Base-by-base conservation (phyloP, 2,888 invertebrate genomes). In the Eupsilia transversa region DNA sequence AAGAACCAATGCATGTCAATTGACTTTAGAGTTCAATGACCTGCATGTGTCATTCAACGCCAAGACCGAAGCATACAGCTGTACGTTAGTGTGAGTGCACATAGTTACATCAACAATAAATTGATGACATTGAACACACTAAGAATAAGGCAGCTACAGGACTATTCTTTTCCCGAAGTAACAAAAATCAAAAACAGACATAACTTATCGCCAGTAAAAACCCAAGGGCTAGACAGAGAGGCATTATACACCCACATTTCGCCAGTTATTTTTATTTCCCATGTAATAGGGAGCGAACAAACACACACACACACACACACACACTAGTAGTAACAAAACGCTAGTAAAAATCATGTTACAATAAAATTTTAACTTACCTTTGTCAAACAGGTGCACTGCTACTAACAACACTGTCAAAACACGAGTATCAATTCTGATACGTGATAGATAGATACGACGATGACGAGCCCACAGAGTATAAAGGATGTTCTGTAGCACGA, bases 331-430 rank as follows among this genome's bases (percentile, higher is more conserved):
- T 17, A 30, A 9, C 7, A 49, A 38, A 70, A 52, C 2, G 9
- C n/a, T 7, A 38, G 0, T 12, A 14, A 38, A 65, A 56, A 61
- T 46, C n/a, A 64, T 27, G 23, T 1, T 30, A 10, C 1, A 56
- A 33, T 56, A 30, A 60, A 72, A 66, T 52, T 4, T 46, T 57
- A 57, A 69, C 61, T 66, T 52, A 52, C 14, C 38, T 38, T 7
- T 41, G 35, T 10, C 54, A 57, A 27, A 35, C 38, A 10, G 33
- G 46, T 46, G 3, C 38, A 59, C 72, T 57, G 77, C 23, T 49
- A 23, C 46, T 23, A 54, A n/a, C 72, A 64, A 56, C 78, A 59
- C 67, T 64, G 61, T 79, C 80, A 83, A 74, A 83, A 79, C 59
- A 68, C 65, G 17, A 12, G 38, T 65, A 71, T 72, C 41, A 63